phyloP scores from a whole-genome alignment of 92 coral and sea anemone species.

The Parazoanthus darwini region DNA sequence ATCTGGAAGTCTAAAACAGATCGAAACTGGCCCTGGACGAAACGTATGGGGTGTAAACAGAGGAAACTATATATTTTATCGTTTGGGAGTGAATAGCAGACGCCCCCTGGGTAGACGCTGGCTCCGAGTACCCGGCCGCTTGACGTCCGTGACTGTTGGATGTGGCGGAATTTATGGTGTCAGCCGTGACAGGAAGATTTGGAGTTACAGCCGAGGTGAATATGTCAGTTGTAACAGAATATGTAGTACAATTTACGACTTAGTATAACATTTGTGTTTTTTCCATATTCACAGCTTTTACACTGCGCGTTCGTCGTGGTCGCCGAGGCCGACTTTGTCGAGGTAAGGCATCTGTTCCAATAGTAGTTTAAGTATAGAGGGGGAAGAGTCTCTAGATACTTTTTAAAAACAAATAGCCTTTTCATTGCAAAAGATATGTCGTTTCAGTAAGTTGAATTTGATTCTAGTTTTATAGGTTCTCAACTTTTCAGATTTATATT shows the following conservation, averaged over 20 bases:
- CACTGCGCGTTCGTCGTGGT: neutral
- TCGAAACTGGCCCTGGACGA: slow-evolving; percentile 29
- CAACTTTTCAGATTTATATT: too few relatives aligned
- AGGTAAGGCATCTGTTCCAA: neutral
- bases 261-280: neutral
- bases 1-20: slow-evolving; percentile 12
- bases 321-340: neutral
- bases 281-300: neutral
- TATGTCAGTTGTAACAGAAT: neutral
- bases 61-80: slow-evolving; percentile 13
- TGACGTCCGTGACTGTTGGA: slow-evolving; percentile 1
- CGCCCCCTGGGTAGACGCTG: slow-evolving; percentile 29
- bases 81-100: neutral
- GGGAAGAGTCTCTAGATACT: too few relatives aligned
- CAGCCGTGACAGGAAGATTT: slow-evolving; percentile 9
- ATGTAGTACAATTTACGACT: neutral
- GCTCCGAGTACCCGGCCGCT: slow-evolving; percentile 20
- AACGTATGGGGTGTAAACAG: slow-evolving; percentile 29
- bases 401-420: too few relatives aligned
- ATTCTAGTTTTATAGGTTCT: too few relatives aligned
- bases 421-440: too few relatives aligned
- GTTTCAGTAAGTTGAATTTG: too few relatives aligned
- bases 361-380: too few relatives aligned
- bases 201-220: slow-evolving; percentile 15
- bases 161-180: slow-evolving; percentile 31